Conservation (phyloP, 2,888 invertebrate genomes). For the Drosophila prolongata region DNA sequence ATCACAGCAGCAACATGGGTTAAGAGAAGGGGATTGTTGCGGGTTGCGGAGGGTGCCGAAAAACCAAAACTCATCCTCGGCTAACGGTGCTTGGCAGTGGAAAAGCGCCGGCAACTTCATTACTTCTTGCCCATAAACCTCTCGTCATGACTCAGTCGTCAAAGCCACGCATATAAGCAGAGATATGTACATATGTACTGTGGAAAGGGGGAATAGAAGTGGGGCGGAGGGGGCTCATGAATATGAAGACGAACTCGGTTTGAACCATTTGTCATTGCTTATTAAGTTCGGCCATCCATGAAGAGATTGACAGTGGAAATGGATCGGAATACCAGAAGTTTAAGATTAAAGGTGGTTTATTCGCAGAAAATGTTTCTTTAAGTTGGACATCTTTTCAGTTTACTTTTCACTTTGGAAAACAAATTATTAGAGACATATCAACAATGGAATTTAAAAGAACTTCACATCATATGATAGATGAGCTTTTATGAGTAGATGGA, state of each 20-base stretch:
- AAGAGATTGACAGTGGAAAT: slow-evolving; percentile 41
- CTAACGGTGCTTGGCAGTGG: slow-evolving; percentile 29
- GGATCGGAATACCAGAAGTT: slow-evolving; percentile 15
- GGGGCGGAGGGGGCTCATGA: background rate
- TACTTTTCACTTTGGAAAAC: background rate
- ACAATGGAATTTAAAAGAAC: too few species aligned
- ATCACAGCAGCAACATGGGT: slow-evolving; percentile 42
- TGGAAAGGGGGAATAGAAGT: slow-evolving; percentile 1
- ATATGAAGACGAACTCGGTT: slow-evolving; percentile 8
- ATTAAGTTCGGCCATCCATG: slow-evolving; percentile 27
- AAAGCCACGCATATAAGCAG: slow-evolving; percentile 15
- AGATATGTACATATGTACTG: slow-evolving; percentile 2
- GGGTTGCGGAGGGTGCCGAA: slow-evolving; percentile 8
- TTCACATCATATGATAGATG: too few species aligned
- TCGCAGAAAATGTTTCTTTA: background rate
- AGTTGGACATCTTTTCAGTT: background rate
- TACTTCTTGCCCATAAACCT: slow-evolving; percentile 47
- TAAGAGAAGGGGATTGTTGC: slow-evolving; percentile 9
- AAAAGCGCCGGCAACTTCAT: slow-evolving; percentile 36
- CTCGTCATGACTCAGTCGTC: slow-evolving; percentile 55
- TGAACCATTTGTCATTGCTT: slow-evolving; percentile 34
- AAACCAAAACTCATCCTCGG: slow-evolving; percentile 40
- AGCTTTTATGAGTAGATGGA: too few species aligned
- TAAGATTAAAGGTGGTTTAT: too few species aligned
- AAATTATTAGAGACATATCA: too few species aligned